Percentiles rank a stretch among this genome's conserved stretches.
Evolutionary conservation across 2,888 invertebrate species (phyloP).

Genomic region (Acronicta aceris): DNA sequence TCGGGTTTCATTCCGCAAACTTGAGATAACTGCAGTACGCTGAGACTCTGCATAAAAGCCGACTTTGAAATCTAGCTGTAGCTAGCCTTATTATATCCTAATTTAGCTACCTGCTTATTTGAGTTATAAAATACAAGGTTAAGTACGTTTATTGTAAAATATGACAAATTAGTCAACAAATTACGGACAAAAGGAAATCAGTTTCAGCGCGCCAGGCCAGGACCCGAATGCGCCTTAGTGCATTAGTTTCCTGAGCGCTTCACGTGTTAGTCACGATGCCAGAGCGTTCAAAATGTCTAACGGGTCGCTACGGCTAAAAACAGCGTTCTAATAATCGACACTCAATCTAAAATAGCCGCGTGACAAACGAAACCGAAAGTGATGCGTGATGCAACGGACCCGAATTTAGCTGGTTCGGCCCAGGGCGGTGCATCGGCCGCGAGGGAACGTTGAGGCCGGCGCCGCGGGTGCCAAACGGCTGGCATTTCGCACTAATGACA

Average conservation of each 20-base stretch:
- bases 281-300: conserved; percentile 64
- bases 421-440: conserved; percentile 84
- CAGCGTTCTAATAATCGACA: conserved; percentile 87
- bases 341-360: conserved; percentile 85
- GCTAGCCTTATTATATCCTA: conserved; percentile 77
- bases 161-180: conserved; percentile 43
- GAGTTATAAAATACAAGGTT: conserved; percentile 81
- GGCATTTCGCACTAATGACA: conserved; percentile 89
- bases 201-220: too few relatives aligned
- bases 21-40: conserved; percentile 80
- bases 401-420: conserved; percentile 84
- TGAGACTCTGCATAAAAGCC: conserved; percentile 74
- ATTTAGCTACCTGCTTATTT: conserved; percentile 75
- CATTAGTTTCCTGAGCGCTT: conserved; percentile 69
- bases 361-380: conserved; percentile 89
- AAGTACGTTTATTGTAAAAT: conserved; percentile 70
- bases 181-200: too few relatives aligned
- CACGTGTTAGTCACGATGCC: conserved; percentile 74
- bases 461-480: conserved; percentile 83
- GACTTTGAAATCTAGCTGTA: conserved; percentile 73
- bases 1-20: conserved; percentile 88
- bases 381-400: conserved; percentile 87
- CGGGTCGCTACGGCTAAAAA: conserved; percentile 78
- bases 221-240: too few relatives aligned
- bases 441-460: conserved; percentile 74